Percentiles rank a stretch among this genome's conserved stretches.
Evolutionary conservation across 2,888 invertebrate genomes (phyloP).

Genomic region (Spilosoma lubricipeda): DNA sequence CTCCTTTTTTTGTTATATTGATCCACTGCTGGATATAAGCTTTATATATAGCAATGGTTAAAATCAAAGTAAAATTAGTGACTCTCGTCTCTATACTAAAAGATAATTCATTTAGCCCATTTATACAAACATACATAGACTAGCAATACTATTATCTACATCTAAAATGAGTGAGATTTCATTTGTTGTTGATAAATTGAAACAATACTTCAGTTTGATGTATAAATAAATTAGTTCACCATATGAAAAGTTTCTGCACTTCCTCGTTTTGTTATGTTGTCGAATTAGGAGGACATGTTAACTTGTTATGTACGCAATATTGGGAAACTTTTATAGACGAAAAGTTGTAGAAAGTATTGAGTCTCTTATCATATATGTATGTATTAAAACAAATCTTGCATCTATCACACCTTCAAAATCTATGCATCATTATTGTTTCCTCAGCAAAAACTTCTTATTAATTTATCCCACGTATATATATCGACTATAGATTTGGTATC

Average conservation of each 20-base stretch:
- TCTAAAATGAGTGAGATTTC: too few species aligned
- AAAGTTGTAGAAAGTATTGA: conserved; percentile 69
- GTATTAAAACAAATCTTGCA: conserved; percentile 29
- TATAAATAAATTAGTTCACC: conserved; percentile 61
- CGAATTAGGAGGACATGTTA: conserved; percentile 69
- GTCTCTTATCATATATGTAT: conserved; percentile 59
- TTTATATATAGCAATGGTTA: conserved; percentile 19
- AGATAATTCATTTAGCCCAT: conserved; percentile 62
- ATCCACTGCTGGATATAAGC: background rate
- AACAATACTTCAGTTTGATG: background rate
- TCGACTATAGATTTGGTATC: conserved; percentile 27
- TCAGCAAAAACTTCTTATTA: conserved; percentile 17
- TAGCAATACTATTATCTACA: too few species aligned
- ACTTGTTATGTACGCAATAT: conserved; percentile 75
- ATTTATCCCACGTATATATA: conserved; percentile 24
- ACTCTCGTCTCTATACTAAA: conserved; percentile 43
- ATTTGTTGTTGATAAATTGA: background rate
- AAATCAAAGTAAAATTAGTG: conserved; percentile 59
- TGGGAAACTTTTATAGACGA: conserved; percentile 78
- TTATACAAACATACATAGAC: too few species aligned
- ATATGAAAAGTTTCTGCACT: conserved; percentile 57
- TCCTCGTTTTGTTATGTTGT: conserved; percentile 56
- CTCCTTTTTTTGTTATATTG: background rate
- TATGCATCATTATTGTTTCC: conserved; percentile 25
- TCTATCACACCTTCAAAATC: conserved; percentile 30